Evolutionary conservation across 1,140 invertebrate genomes (phyloP).

Genomic region (Lepidotrigona ventralis): DNA sequence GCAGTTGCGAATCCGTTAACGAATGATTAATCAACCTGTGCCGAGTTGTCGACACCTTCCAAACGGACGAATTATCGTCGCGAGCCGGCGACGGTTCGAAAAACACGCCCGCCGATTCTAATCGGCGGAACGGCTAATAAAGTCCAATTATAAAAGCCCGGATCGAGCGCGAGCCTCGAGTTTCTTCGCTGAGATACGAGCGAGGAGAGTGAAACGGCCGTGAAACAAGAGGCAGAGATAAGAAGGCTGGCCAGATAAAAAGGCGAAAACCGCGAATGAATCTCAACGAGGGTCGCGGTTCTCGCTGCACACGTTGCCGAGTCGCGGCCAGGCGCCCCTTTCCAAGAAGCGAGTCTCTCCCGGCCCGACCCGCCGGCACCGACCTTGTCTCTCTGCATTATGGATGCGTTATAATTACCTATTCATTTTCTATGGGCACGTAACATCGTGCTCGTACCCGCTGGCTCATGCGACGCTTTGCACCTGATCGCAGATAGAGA

Average conservation of each 20-base stretch:
- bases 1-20: background rate
- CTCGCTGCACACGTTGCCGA: background rate
- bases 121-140: constrained; percentile 42
- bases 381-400: constrained; percentile 65
- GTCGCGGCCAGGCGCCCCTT: background rate
- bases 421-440: constrained; percentile 73
- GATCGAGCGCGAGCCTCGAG: constrained; percentile 18
- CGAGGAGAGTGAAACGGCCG: background rate
- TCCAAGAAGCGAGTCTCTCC: constrained; percentile 40
- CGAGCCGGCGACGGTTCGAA: background rate
- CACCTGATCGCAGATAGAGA: constrained; percentile 66
- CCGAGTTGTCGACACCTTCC: background rate
- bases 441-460: constrained; percentile 63
- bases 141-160: constrained; percentile 49
- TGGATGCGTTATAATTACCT: constrained; percentile 73
- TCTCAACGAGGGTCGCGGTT: constrained; percentile 44
- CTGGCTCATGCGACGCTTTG: constrained; percentile 66
- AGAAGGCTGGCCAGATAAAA: background rate
- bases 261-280: constrained; percentile 35
- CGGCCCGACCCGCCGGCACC: background rate
- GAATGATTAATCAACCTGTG: background rate
- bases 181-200: constrained; percentile 22
- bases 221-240: background rate
- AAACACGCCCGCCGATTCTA: constrained; percentile 33
- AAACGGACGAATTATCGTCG: background rate